Percentiles rank a stretch among this genome's conserved stretches.
Conservation (phyloP, 2,797 vertebrate genomes). For the Rhynchotus rufescens region DNA sequence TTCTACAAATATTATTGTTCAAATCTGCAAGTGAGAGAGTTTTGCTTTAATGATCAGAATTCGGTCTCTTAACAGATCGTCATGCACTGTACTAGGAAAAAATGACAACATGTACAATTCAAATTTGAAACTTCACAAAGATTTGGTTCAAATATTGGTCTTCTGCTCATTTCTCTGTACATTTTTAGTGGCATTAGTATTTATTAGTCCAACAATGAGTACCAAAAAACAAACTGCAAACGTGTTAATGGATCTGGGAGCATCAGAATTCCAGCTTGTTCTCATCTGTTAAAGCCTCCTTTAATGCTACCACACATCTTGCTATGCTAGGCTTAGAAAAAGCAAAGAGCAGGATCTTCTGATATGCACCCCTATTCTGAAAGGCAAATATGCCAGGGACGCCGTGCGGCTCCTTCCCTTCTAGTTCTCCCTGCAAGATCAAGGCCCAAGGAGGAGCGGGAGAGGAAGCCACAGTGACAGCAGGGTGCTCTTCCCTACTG, state of each 20-base stretch:
- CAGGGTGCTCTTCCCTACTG: conserved; percentile 13
- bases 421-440: background rate
- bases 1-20: background rate
- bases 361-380: background rate
- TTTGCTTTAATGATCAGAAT: background rate
- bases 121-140: background rate
- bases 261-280: background rate
- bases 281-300: background rate
- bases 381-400: background rate
- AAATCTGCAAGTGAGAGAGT: background rate
- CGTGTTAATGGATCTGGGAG: background rate
- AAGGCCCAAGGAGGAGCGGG: background rate
- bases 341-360: background rate
- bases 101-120: background rate
- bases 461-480: background rate
- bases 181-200: background rate
- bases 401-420: background rate
- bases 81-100: too few species aligned
- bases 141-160: background rate
- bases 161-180: background rate
- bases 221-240: background rate
- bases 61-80: background rate
- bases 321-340: background rate
- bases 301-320: background rate
- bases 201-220: background rate